Evolutionary conservation across 2,113 vertebrate genomes (phyloP).

Genomic region (Coturnix japonica): DNA sequence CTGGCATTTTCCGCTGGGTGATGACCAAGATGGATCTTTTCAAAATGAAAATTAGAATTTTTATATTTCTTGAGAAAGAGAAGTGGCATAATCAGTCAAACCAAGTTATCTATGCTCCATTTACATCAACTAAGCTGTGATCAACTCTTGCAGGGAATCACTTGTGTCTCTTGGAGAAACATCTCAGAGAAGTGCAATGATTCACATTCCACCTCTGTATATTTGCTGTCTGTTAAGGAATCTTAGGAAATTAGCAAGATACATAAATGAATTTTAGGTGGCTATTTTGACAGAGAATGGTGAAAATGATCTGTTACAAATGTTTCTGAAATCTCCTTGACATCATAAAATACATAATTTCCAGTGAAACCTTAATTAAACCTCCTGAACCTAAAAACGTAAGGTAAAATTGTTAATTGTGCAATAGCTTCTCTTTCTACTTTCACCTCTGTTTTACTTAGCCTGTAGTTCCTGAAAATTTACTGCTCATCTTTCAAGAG

Average conservation of each 20-base stretch:
- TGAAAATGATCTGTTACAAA: not conserved
- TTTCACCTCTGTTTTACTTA: not conserved
- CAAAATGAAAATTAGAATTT: not conserved
- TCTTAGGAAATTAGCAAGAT: not conserved
- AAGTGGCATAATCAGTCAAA: not conserved
- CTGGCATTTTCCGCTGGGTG: not conserved
- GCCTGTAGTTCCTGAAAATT: not conserved
- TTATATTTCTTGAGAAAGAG: not conserved
- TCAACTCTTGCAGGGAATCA: not conserved
- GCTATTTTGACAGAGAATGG: not conserved
- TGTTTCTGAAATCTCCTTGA: not conserved
- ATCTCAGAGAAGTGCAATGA: not conserved
- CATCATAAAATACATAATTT: not conserved
- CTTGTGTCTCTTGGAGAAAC: not conserved
- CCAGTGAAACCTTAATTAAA: not conserved
- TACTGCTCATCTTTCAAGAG: not conserved
- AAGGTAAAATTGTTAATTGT: not conserved
- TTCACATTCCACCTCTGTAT: not conserved
- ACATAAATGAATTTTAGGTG: not conserved
- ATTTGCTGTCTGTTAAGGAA: not conserved
- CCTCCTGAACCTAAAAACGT: not conserved
- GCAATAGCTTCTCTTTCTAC: not conserved
- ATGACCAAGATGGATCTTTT: not conserved
- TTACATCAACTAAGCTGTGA: not conserved
- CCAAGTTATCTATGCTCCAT: not conserved